These are phyloP conservation scores for Etheostoma nigrum DNA, from an alignment of 2,797 vertebrate species.

Conservation along the genomic window DNA sequence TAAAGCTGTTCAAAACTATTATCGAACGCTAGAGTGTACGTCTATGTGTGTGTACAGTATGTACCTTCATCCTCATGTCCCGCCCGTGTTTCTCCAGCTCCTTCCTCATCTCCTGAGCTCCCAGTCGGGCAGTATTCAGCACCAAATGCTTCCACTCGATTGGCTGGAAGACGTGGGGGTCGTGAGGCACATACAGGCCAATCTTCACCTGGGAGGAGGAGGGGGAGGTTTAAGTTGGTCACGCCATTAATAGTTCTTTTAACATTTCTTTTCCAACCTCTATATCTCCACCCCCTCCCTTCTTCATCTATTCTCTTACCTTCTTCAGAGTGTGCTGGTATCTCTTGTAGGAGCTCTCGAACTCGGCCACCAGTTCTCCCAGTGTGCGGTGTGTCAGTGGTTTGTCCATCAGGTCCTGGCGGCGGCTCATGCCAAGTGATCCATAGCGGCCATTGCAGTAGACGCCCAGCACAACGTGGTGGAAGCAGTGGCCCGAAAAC, in stretches of 20 bases:
- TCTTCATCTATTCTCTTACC: constrained; percentile 48
- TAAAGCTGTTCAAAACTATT: neutral
- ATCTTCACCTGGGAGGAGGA: constrained; percentile 88
- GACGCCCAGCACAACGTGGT: constrained; percentile 96
- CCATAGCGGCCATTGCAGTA: constrained; percentile 95
- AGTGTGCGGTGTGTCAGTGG: constrained; percentile 92
- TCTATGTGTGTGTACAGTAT: neutral
- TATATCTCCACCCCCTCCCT: neutral
- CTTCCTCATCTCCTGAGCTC: constrained; percentile 90
- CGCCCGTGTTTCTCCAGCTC: constrained; percentile 96
- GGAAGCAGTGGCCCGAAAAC: constrained; percentile 96
- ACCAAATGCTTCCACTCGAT: constrained; percentile 97
- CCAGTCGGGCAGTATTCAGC: constrained; percentile 90
- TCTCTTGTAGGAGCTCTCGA: constrained; percentile 95
- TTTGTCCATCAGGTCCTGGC: constrained; percentile 96
- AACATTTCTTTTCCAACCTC: too few relatives aligned
- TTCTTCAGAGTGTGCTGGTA: constrained; percentile 97
- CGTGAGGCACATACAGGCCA: constrained; percentile 93
- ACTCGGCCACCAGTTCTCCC: constrained; percentile 95
- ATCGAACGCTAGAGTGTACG: neutral
- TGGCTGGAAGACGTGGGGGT: constrained; percentile 95
- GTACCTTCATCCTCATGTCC: constrained; percentile 98
- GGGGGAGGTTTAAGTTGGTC: neutral
- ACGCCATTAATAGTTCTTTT: accelerated
- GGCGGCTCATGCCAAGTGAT: constrained; percentile 95